Evolutionary conservation across 2,888 invertebrate species (phyloP).

Genomic region (Resseliella maxima): DNA sequence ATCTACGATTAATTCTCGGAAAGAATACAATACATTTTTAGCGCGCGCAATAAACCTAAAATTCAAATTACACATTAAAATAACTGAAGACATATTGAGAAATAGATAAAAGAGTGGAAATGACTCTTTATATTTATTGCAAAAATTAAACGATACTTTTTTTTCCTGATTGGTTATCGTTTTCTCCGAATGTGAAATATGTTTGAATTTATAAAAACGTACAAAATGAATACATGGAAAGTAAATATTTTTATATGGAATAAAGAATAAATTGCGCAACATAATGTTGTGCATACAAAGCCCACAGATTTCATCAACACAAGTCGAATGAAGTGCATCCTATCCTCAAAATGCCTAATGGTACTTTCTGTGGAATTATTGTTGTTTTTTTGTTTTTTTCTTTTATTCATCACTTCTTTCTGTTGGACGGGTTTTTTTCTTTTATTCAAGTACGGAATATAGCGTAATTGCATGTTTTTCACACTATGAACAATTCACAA

Average conservation of each 20-base stretch:
- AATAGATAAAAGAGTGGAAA: neutral
- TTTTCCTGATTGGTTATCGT: conserved; percentile 46
- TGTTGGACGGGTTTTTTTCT: neutral
- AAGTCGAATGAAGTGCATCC: conserved; percentile 24
- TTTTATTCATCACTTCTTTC: neutral
- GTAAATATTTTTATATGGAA: neutral
- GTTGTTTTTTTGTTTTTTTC: neutral
- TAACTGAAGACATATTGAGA: too few species aligned
- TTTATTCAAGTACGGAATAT: conserved; percentile 5
- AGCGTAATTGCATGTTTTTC: conserved; percentile 51
- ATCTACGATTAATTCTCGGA: too few species aligned
- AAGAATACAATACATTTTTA: too few species aligned
- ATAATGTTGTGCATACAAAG: conserved; percentile 30
- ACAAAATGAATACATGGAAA: neutral
- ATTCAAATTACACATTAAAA: too few species aligned
- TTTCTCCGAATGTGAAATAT: conserved; percentile 19
- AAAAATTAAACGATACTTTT: too few species aligned
- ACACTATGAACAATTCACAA: conserved; percentile 53
- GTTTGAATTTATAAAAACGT: conserved; percentile 24
- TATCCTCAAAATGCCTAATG: conserved; percentile 14
- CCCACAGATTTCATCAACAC: neutral
- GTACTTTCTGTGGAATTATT: neutral
- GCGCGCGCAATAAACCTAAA: too few species aligned
- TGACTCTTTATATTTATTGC: too few species aligned
- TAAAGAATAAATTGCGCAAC: neutral